Evolutionary conservation across 2,113 vertebrate species (phyloP).

Genomic region (Mustelus asterias): DNA sequence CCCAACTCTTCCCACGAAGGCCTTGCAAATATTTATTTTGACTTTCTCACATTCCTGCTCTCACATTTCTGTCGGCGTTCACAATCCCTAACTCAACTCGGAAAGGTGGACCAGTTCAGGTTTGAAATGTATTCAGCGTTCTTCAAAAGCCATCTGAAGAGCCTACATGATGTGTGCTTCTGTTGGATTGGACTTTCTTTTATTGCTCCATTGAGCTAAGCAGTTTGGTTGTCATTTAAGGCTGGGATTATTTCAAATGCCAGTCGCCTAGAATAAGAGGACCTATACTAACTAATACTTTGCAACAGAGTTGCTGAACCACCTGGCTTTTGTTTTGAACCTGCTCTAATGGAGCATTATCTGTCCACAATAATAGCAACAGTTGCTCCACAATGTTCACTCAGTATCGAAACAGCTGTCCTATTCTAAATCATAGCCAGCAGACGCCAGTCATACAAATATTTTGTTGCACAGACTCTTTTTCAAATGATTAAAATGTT

Average conservation of each 20-base stretch:
- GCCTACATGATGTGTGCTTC: not conserved
- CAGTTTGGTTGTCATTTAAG: not conserved
- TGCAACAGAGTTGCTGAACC: not conserved
- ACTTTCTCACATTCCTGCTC: not conserved
- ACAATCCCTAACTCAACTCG: not conserved
- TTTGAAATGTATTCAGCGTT: not conserved
- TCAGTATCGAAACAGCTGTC: conserved; percentile 9
- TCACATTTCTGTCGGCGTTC: too few species aligned
- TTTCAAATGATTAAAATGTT: not conserved
- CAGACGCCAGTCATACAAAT: not conserved
- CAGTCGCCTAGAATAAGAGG: not conserved
- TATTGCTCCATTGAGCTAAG: not conserved
- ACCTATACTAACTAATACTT: not conserved
- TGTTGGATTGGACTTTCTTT: not conserved
- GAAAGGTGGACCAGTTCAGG: not conserved
- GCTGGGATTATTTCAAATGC: not conserved
- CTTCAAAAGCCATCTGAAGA: not conserved
- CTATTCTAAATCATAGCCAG: not conserved
- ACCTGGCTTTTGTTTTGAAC: not conserved
- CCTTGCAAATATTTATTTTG: not conserved
- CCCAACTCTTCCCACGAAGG: not conserved
- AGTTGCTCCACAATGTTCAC: not conserved
- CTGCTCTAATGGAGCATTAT: not conserved
- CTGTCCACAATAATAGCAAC: not conserved
- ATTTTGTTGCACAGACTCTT: not conserved